Conservation (phyloP, 2,888 invertebrate species). For the Hedya salicella region DNA sequence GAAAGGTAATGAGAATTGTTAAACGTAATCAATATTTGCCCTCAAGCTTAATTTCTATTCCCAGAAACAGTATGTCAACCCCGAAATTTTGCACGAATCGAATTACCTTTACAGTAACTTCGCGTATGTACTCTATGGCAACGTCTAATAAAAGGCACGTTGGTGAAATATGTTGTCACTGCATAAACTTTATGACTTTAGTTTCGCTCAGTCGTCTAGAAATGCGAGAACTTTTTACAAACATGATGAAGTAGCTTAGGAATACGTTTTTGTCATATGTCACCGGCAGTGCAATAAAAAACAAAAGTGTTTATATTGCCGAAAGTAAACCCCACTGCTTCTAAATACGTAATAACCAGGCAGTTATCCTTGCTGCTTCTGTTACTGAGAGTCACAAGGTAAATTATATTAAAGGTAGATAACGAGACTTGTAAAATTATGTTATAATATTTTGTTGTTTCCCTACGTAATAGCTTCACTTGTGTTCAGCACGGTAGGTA, state of each 20-base stretch:
- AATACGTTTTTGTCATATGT: slow-evolving; percentile 58
- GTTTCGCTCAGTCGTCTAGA: slow-evolving; percentile 65
- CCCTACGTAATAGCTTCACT: too few relatives aligned
- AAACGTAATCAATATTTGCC: too few relatives aligned
- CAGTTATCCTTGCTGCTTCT: not conserved
- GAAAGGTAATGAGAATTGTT: too few relatives aligned
- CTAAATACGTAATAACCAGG: not conserved
- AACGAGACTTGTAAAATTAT: too few relatives aligned
- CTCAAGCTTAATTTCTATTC: too few relatives aligned
- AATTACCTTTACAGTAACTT: slow-evolving; percentile 5
- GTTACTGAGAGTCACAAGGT: too few relatives aligned
- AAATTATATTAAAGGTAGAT: too few relatives aligned
- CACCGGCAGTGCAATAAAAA: slow-evolving; percentile 46
- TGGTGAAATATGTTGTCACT: slow-evolving; percentile 82
- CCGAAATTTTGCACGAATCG: not conserved
- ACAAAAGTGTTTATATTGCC: slow-evolving; percentile 12
- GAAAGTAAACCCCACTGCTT: slow-evolving; percentile 12
- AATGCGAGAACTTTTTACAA: slow-evolving; percentile 64
- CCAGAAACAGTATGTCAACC: too few relatives aligned
- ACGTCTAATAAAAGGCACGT: slow-evolving; percentile 78
- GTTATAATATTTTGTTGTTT: too few relatives aligned
- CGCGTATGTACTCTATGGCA: slow-evolving; percentile 22
- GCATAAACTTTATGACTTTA: slow-evolving; percentile 82
- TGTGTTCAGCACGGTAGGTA: too few relatives aligned
- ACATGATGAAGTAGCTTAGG: slow-evolving; percentile 60